Evolutionary conservation across 2,113 vertebrate genomes (phyloP), one percentile per base, ranked within the genome.

Genomic region (Myotis lucifugus): DNA sequence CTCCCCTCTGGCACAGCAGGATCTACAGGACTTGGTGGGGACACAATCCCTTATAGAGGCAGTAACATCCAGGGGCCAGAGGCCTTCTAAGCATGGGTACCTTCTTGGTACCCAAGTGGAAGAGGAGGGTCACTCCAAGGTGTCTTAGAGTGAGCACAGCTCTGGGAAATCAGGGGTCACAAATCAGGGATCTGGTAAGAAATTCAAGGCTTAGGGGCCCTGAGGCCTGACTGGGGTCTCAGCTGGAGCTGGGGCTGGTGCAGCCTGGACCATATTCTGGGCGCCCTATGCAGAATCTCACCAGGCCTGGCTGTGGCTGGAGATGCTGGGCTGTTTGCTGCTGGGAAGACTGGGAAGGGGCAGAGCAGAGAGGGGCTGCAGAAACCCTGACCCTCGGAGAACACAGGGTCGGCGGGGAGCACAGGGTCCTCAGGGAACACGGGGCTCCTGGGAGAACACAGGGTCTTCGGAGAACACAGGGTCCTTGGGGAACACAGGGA

Each of bases 291-390:
- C 21, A 12, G 37, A n/a, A 1, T 0, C 25, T 34, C 4, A 2
- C 76, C 1, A 5, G 50, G 74, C 46, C 18, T 0, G 54, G 21
- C 21, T 56, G 54, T 56, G 54, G 54, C 54, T 56, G 54, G 54
- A 56, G 21, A 9, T 21, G 54, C 54, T 3, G 25, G 25, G 9
- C 0, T 0, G 40, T 66, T 32, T 0, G 40, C n/a, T 0, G 17
- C 27, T 2, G 12, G 0, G 15, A 52, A 2, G 37, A 19, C 0
- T n/a, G 7, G 3, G 0, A 9, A 17, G 11, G 21, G 2, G 5
- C 59, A 21, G 9, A 0, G 66, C 32, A 0, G 15, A 70, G 27
- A 2, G 0, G 32, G 9, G 0, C 14, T 19, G 34, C 54, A 27
- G 29, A 66, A 15, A n/a, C 25, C 66, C 1, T 37, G 8, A 48